phyloP scores from a whole-genome alignment of 2,113 vertebrate genomes.

The Perca flavescens region DNA sequence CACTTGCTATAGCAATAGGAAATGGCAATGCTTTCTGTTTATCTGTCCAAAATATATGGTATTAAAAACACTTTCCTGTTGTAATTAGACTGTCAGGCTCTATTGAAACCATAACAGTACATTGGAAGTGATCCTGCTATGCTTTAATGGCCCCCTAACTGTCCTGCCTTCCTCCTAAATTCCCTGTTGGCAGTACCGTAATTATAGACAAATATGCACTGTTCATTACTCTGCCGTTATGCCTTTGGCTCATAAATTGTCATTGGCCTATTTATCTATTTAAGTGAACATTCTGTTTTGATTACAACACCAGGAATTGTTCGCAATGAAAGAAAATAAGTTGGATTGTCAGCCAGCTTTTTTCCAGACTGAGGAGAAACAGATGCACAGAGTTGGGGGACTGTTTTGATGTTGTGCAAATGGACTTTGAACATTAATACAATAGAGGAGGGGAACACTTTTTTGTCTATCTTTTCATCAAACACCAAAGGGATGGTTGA shows the following conservation, averaged over 20 bases:
- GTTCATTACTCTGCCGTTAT: constrained; percentile 71
- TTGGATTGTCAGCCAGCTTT: constrained; percentile 54
- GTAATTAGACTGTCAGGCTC: constrained; percentile 61
- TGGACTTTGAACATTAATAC: constrained; percentile 72
- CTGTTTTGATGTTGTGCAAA: constrained; percentile 71
- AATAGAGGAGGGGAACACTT: constrained; percentile 63
- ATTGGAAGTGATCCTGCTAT: constrained; percentile 64
- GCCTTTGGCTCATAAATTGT: constrained; percentile 67
- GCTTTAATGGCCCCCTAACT: constrained; percentile 65
- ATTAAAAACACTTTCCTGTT: constrained; percentile 51
- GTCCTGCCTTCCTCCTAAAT: constrained; percentile 54
- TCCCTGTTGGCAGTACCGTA: constrained; percentile 71
- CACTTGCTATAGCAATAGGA: constrained; percentile 10
- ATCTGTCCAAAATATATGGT: constrained; percentile 15
- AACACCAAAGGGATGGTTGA: constrained; percentile 60
- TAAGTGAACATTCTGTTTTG: constrained; percentile 77
- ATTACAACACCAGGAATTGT: constrained; percentile 75
- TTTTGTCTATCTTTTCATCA: constrained; percentile 60
- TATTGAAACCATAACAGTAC: constrained; percentile 64
- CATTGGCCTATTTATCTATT: constrained; percentile 65
- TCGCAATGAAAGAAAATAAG: constrained; percentile 64
- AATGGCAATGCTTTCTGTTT: constrained; percentile 3
- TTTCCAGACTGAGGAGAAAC: constrained; percentile 73
- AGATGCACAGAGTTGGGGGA: constrained; percentile 68
- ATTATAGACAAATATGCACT: constrained; percentile 80